A percentile compares a stretch with the other conserved stretches of the same genome.
Evolutionary conservation across 2,113 vertebrate species (phyloP).

Genomic region (Stictonetta naevosa): DNA sequence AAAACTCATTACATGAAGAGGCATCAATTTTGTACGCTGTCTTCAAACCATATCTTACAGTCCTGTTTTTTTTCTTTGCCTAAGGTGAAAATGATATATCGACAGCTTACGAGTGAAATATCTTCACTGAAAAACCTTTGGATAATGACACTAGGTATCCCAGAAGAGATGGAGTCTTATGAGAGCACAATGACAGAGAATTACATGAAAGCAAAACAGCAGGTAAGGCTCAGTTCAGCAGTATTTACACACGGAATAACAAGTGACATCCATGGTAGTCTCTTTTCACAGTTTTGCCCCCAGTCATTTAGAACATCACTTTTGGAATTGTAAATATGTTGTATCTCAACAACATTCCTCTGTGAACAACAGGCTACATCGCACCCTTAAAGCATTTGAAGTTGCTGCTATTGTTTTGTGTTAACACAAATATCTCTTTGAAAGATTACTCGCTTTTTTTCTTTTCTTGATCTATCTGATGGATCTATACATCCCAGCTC

Average conservation of each 20-base stretch:
- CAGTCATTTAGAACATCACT: fast-evolving
- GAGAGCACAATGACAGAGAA: background rate
- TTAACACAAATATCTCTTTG: background rate
- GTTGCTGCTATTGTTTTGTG: background rate
- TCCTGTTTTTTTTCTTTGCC: background rate
- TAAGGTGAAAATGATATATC: slow-evolving; percentile 86
- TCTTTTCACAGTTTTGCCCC: background rate
- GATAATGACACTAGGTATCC: background rate
- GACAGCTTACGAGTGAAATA: slow-evolving; percentile 76
- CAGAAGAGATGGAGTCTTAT: background rate
- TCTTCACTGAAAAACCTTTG: slow-evolving; percentile 71
- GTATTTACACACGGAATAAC: background rate
- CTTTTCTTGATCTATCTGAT: background rate
- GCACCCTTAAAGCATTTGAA: background rate
- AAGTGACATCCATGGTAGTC: background rate
- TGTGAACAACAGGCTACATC: background rate
- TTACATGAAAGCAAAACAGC: background rate
- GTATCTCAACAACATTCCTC: background rate
- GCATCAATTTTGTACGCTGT: background rate
- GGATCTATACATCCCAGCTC: background rate
- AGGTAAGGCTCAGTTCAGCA: slow-evolving; percentile 49
- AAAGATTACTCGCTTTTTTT: background rate
- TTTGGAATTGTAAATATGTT: fast-evolving
- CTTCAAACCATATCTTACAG: background rate
- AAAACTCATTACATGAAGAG: background rate